Conservation (phyloP, 1,140 invertebrate genomes). For the Pteromalus puparum region DNA sequence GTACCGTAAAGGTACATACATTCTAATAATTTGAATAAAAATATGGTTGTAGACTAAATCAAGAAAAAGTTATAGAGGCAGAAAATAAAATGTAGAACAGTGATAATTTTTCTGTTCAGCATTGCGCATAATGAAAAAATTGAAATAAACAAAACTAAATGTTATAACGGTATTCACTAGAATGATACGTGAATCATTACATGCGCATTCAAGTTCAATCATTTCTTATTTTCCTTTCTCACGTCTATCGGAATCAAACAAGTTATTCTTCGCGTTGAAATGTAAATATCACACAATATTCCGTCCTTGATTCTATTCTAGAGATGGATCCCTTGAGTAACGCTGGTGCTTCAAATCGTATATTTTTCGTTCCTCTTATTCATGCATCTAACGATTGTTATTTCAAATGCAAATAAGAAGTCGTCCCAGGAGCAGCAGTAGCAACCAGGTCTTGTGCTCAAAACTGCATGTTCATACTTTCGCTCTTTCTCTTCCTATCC, state of each 20-base stretch:
- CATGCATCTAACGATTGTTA: neutral
- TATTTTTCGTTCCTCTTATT: neutral
- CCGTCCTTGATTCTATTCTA: neutral
- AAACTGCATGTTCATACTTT: neutral
- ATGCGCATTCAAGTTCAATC: too few relatives aligned
- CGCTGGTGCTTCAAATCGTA: neutral
- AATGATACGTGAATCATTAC: too few relatives aligned
- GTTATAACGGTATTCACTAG: too few relatives aligned
- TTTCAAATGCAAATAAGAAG: constrained; percentile 31
- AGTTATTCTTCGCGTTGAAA: neutral
- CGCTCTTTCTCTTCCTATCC: neutral
- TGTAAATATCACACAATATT: neutral
- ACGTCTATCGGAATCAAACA: neutral
- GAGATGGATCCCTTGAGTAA: neutral
- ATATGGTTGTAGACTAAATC: too few relatives aligned
- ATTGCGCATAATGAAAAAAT: too few relatives aligned
- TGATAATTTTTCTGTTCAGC: neutral
- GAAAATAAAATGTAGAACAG: neutral
- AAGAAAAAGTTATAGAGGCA: too few relatives aligned
- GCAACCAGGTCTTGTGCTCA: neutral
- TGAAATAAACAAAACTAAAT: too few relatives aligned
- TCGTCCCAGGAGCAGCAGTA: neutral
- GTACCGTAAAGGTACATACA: too few relatives aligned
- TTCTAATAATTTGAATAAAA: too few relatives aligned
- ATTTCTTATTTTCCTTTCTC: too few relatives aligned